Evolutionary conservation across 2,113 vertebrate genomes (phyloP), one percentile per base, ranked within the genome.

Genomic region (Rhizomys pruinosus): DNA sequence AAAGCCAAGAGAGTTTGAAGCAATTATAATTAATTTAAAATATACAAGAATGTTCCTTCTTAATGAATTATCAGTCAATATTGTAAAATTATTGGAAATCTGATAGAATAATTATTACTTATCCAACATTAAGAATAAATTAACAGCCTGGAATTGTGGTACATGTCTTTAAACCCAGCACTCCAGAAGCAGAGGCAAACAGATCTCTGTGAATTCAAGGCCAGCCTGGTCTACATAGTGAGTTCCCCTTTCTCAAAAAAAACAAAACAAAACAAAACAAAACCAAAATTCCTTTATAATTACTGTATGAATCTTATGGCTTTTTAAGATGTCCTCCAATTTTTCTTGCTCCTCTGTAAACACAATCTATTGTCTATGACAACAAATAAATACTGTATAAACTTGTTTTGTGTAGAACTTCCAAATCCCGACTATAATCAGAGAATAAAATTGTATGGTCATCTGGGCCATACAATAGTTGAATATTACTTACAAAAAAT

Each of bases 71-170:
- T 34, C 39, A 71, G 0, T 20, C 13, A 57, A 87, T 29, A 42
- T 0, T 16, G 22, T 13, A 92, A 81, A 85, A 93, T 52, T 22
- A 76, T 42, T 77, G 34, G 44, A 79, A 37, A 20, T 44, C 88
- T 94, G 84, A 39, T 32, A 64, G 82, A 91, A 32, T 77, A 92
- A 93, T 95, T 81, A 37, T 64, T 47, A 12, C 47, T 47, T 29
- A 32, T 82, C 94, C 89, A 87, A 29, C 27, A 59, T 79, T 92
- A 89, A 94, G n/a, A n/a, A n/a, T n/a, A n/a, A n/a, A n/a, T n/a
- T n/a, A n/a, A n/a, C n/a, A n/a, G n/a, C n/a, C n/a, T n/a, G n/a
- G n/a, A n/a, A n/a, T n/a, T n/a, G n/a, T n/a, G n/a, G n/a, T n/a
- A n/a, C n/a, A n/a, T n/a, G n/a, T n/a, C n/a, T n/a, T n/a, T n/a